Evolutionary conservation across 2,888 invertebrate species (phyloP).

Genomic region (Oeneis ivallda): DNA sequence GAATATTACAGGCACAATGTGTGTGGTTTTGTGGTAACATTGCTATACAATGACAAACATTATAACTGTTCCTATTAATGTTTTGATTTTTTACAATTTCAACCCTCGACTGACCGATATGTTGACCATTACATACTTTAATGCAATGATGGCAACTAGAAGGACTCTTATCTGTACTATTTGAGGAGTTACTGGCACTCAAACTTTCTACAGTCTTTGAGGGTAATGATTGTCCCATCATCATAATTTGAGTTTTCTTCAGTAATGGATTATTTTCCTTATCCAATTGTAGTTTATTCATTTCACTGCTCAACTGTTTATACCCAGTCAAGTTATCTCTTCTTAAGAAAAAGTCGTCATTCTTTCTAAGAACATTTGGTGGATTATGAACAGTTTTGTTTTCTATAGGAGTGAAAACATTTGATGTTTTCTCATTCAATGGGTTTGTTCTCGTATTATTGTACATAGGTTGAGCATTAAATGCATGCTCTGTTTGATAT

Average conservation of each 20-base stretch:
- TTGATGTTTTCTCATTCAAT: conserved; percentile 23
- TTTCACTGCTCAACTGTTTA: conserved; percentile 47
- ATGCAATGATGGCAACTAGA: conserved; percentile 64
- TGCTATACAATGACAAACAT: conserved; percentile 29
- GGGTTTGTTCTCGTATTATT: conserved; percentile 13
- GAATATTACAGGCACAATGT: conserved; percentile 35
- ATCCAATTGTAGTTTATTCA: conserved; percentile 50
- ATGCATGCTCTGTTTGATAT: conserved; percentile 37
- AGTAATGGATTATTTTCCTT: conserved; percentile 62
- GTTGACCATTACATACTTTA: conserved; percentile 39
- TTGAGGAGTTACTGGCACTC: conserved; percentile 43
- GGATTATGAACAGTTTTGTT: conserved; percentile 45
- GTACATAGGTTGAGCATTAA: conserved; percentile 3
- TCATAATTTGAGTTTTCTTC: conserved; percentile 55
- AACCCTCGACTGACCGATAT: conserved; percentile 7
- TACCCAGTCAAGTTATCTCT: conserved; percentile 53
- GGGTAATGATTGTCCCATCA: conserved; percentile 33
- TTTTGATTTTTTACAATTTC: conserved; percentile 17
- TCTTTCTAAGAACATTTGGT: conserved; percentile 52
- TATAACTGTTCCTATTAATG: conserved; percentile 22
- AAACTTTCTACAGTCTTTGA: conserved; percentile 12
- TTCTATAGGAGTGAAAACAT: conserved; percentile 48
- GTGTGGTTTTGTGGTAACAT: conserved; percentile 24
- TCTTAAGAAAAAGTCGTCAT: conserved; percentile 65
- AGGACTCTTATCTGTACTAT: conserved; percentile 36